These are phyloP conservation scores for Luehdorfia chinensis DNA, from an alignment of 1,140 invertebrate genomes.

Conservation along the genomic window DNA sequence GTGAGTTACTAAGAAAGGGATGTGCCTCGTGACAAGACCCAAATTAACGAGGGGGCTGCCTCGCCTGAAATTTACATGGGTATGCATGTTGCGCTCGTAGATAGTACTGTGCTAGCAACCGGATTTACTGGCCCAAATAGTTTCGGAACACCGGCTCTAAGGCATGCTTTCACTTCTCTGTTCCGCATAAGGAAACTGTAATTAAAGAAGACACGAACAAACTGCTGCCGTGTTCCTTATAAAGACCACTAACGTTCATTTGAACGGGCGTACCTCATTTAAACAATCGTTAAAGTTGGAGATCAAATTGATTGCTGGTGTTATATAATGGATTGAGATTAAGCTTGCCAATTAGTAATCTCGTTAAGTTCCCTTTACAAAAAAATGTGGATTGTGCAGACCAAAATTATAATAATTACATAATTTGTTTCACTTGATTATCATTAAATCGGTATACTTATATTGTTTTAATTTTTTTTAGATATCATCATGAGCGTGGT, in stretches of 20 bases:
- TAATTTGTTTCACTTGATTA: no score
- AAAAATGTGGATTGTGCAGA: not conserved
- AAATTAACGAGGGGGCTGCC: conserved; percentile 51
- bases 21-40: conserved; percentile 51
- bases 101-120: conserved; percentile 35
- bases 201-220: conserved; percentile 58
- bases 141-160: conserved; percentile 38
- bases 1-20: conserved; percentile 55
- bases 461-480: no score
- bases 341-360: not conserved
- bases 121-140: conserved; percentile 61
- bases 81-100: conserved; percentile 53
- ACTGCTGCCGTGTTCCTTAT: conserved; percentile 34
- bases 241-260: conserved; percentile 32
- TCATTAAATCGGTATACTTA: no score
- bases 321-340: conserved; percentile 18
- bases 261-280: conserved; percentile 20
- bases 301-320: conserved; percentile 22
- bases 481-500: no score
- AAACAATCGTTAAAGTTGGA: conserved; percentile 33
- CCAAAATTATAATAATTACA: no score
- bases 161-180: conserved; percentile 26
- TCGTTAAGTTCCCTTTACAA: not conserved
- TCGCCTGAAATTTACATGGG: conserved; percentile 55
- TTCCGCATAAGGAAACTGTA: conserved; percentile 46